These are phyloP conservation scores for Pempheris klunzingeri DNA, from an alignment of 2,797 vertebrate genomes.

Conservation along the genomic window DNA sequence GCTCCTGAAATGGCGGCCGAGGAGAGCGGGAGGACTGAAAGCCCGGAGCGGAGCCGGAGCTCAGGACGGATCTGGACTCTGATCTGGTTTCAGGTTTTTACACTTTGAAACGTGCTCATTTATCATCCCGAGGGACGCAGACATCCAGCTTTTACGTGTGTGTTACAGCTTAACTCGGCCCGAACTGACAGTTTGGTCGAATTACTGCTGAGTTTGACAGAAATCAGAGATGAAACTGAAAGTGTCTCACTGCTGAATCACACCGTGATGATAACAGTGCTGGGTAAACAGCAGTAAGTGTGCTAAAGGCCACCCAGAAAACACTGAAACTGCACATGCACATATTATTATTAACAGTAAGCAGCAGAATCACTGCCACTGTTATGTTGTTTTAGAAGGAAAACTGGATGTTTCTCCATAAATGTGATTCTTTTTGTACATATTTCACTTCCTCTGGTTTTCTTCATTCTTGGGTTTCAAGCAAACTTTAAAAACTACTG, in stretches of 20 bases:
- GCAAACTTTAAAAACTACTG: too few relatives aligned
- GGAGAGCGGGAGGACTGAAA: conserved; percentile 12
- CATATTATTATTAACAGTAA: too few relatives aligned
- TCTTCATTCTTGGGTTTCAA: too few relatives aligned
- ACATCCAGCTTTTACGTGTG: not conserved
- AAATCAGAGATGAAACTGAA: not conserved
- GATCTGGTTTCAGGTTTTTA: conserved; percentile 30
- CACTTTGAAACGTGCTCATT: not conserved
- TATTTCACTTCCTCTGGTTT: too few relatives aligned
- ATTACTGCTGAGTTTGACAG: not conserved
- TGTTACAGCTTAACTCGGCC: not conserved
- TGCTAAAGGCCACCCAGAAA: too few relatives aligned
- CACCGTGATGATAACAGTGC: not conserved
- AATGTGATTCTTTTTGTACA: too few relatives aligned
- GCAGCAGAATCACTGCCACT: too few relatives aligned
- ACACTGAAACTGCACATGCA: too few relatives aligned
- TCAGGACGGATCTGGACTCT: conserved; percentile 44
- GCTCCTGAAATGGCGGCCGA: conserved; percentile 71
- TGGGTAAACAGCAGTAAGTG: not conserved
- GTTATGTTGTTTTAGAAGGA: too few relatives aligned
- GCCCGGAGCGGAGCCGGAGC: conserved; percentile 29
- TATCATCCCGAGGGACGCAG: not conserved
- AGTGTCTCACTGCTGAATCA: not conserved
- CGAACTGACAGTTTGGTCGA: not conserved
- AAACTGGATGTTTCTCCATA: too few relatives aligned